Evolutionary conservation across 2,888 invertebrate genomes (phyloP).

Genomic region (Rhynchonema sp.): DNA sequence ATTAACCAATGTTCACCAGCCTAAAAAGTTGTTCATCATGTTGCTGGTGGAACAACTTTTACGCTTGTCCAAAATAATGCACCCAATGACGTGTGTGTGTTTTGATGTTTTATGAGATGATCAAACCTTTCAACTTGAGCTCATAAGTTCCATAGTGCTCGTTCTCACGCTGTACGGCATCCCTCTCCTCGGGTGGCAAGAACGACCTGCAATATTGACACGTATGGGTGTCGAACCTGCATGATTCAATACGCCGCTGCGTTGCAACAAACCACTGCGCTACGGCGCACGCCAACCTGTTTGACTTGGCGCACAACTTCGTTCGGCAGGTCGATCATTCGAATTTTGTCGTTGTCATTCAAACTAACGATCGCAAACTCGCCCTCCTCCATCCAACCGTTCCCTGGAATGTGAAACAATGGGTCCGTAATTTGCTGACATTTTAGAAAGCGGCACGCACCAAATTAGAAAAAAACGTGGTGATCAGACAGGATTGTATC

Average conservation of each 20-base stretch:
- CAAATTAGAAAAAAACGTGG: background rate
- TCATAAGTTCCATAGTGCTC: background rate
- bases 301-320: background rate
- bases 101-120: background rate
- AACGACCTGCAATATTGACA: no score
- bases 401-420: background rate
- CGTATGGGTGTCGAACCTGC: no score
- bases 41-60: no score
- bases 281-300: no score
- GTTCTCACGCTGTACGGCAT: background rate
- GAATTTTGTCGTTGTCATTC: background rate
- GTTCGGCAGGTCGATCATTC: background rate
- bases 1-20: no score
- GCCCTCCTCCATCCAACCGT: background rate
- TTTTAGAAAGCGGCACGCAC: background rate
- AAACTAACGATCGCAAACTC: background rate
- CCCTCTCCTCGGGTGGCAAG: background rate
- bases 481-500: no score
- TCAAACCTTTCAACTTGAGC: constrained; percentile 2
- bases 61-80: no score
- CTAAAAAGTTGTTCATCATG: no score
- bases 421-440: background rate
- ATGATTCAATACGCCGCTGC: no score
- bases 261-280: no score
- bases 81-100: no score